A percentile compares a stretch with the other conserved stretches of the same genome.
phyloP scores from a whole-genome alignment of 2,113 vertebrate species.

The Empidonax traillii region DNA sequence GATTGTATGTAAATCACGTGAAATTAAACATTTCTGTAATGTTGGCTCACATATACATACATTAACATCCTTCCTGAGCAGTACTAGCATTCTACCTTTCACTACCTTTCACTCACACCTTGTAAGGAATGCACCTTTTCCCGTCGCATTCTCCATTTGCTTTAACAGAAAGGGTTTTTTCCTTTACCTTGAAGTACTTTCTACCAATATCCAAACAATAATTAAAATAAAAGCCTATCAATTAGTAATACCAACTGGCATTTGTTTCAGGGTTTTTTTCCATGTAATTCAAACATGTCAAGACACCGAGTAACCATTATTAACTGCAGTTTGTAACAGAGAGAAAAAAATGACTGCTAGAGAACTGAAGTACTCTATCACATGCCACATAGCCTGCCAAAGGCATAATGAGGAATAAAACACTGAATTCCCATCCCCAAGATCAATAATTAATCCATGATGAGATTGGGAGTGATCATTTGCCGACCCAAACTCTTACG shows the following conservation, averaged over 20 bases:
- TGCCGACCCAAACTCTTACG: not conserved
- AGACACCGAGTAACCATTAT: not conserved
- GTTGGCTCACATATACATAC: not conserved
- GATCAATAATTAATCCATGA: not conserved
- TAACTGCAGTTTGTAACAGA: not conserved
- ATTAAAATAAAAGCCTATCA: constrained; percentile 20
- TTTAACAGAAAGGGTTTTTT: not conserved
- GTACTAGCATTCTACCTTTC: not conserved
- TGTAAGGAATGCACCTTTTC: not conserved
- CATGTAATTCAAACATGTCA: not conserved
- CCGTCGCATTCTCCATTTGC: not conserved
- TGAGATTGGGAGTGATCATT: not conserved
- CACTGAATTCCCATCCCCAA: not conserved
- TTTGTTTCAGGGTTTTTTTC: not conserved
- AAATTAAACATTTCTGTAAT: not conserved
- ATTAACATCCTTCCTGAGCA: not conserved
- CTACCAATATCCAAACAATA: constrained; percentile 6
- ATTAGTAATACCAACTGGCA: not conserved
- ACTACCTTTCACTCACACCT: too few species aligned
- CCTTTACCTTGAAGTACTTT: not conserved
- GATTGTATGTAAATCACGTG: not conserved
- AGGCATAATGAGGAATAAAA: not conserved
- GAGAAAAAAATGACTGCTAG: not conserved
- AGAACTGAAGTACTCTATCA: not conserved
- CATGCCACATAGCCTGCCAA: not conserved